Evolutionary conservation across 2,797 vertebrate genomes (phyloP).

Genomic region (Rhinella marina): DNA sequence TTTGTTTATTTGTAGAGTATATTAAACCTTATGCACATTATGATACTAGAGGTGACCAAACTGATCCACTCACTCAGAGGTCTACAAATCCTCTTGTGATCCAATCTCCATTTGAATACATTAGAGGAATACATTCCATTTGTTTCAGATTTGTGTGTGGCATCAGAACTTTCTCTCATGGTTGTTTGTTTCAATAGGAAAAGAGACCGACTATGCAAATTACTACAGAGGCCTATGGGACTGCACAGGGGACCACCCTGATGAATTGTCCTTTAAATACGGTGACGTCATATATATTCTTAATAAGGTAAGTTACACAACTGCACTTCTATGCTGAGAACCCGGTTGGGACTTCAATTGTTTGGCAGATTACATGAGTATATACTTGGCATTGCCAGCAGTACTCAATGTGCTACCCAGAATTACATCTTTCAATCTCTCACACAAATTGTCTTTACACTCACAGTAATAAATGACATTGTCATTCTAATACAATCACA

Average conservation of each 20-base stretch:
- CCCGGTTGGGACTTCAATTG: constrained; percentile 48
- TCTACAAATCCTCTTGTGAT: neutral
- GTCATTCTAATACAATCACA: constrained; percentile 79
- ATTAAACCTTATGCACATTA: neutral
- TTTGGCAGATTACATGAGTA: constrained; percentile 58
- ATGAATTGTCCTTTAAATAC: constrained; percentile 94
- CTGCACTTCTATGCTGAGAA: constrained; percentile 43
- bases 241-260: constrained; percentile 83
- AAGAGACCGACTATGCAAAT: constrained; percentile 87
- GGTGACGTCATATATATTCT: constrained; percentile 95
- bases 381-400: constrained; percentile 72
- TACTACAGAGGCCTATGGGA: constrained; percentile 95
- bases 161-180: neutral
- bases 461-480: constrained; percentile 77
- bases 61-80: neutral
- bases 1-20: neutral
- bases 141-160: neutral
- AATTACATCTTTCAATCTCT: constrained; percentile 62
- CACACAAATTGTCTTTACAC: constrained; percentile 41
- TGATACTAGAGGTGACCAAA: neutral
- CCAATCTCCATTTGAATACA: neutral
- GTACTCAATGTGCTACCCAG: constrained; percentile 72
- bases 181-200: constrained; percentile 66
- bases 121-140: neutral
- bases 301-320: constrained; percentile 85